Evolutionary conservation across 2,888 invertebrate genomes (phyloP), one percentile per base, ranked within the genome.

Genomic region (Cosmopolites sordidus): DNA sequence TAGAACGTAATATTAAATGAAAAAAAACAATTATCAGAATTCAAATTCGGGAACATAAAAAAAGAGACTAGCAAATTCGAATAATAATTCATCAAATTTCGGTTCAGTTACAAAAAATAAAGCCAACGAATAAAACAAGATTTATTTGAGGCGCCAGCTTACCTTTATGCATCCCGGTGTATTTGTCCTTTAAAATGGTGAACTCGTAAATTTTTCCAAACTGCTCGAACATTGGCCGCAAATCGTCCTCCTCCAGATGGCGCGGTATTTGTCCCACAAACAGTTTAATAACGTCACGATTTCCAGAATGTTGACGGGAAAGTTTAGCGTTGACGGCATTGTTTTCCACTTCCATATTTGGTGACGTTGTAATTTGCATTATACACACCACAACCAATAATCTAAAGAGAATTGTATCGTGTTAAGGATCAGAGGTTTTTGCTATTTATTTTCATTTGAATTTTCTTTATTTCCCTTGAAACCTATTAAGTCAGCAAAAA

Each of bases 131-230:
- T 22, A 22, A 22, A 22, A 22, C 8, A 8, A 8, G 22, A 22
- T 22, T 5, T 22, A 22, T 3, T 8, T 8, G 8, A 8, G 22
- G n/a, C 33, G 33, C 40, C 16, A 46, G 27, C 51, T 11, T 62
- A 89, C 92, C 93, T 85, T 94, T 94, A 75, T 94, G 94, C 85
- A 93, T 89, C 60, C 94, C 94, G 54, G 93, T 94, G 79, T 90
- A 89, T 72, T 93, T 91, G 75, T 95, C 94, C 80, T 92, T 93
- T 64, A 95, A 84, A 54, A 95, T 89, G 58, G 92, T 92, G 70
- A 95, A 86, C 80, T 95, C 94, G 76, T 92, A 92, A 71, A 94
- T 93, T 74, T 89, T 89, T 50, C 94, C 93, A 68, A 90, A 94
- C 74, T 91, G 87, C 74, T 93, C 92, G 73, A 94, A 92, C 81